These are phyloP conservation scores for Sigmodon hispidus DNA, from an alignment of 2,113 vertebrate genomes.

Conservation along the genomic window DNA sequence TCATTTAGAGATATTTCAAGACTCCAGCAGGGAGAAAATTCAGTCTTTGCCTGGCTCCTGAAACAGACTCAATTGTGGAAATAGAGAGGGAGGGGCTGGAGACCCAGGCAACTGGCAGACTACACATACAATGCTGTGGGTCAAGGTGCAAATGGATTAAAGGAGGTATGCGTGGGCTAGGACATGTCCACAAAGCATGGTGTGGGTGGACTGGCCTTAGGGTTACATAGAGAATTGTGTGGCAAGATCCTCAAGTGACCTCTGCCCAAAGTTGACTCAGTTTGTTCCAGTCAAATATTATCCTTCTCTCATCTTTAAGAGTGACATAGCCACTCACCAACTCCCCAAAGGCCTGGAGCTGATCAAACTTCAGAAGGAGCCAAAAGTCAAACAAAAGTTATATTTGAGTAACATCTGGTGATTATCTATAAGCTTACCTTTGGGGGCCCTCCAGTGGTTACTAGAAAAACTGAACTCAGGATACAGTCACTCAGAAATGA, in stretches of 20 bases:
- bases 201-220: neutral
- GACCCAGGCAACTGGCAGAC: neutral
- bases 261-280: slow-evolving; percentile 10
- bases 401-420: slow-evolving; percentile 33
- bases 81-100: neutral
- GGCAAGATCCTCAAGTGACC: slow-evolving; percentile 39
- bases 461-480: slow-evolving; percentile 47
- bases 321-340: slow-evolving; percentile 30
- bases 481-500: neutral
- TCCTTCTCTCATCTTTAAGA: neutral
- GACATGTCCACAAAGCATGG: neutral
- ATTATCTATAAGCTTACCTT: slow-evolving; percentile 60
- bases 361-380: slow-evolving; percentile 63
- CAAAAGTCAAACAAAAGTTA: neutral
- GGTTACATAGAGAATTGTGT: neutral
- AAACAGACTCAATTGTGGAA: neutral
- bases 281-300: slow-evolving; percentile 29
- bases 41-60: neutral
- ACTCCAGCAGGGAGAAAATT: neutral
- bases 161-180: neutral
- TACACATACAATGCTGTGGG: neutral
- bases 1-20: neutral
- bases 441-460: slow-evolving; percentile 84
- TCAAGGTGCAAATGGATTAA: neutral
- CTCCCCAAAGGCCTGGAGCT: slow-evolving; percentile 6